Evolutionary conservation across 2,113 vertebrate genomes (phyloP).

Genomic region (Melanerpes aurifrons): DNA sequence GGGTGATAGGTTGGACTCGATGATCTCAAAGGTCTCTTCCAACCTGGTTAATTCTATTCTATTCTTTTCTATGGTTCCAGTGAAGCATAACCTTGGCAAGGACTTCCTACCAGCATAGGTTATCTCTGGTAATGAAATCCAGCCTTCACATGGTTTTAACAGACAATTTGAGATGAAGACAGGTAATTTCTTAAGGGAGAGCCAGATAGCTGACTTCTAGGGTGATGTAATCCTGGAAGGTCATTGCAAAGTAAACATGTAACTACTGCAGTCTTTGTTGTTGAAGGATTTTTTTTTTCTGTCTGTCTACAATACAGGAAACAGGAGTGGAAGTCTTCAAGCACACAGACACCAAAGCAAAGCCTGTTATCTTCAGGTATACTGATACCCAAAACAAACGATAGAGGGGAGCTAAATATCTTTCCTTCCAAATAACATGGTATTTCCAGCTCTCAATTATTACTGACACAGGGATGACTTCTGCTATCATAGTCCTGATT

Average conservation of each 20-base stretch:
- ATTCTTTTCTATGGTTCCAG: not conserved
- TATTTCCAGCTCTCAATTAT: not conserved
- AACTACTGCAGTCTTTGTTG: not conserved
- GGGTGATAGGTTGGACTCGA: too few relatives aligned
- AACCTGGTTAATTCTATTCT: too few relatives aligned
- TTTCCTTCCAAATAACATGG: not conserved
- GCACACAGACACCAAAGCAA: not conserved
- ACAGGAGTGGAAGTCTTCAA: not conserved
- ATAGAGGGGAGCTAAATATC: not conserved
- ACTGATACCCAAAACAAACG: not conserved
- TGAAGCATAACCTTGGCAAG: not conserved
- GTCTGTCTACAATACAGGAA: not conserved
- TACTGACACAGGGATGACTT: not conserved
- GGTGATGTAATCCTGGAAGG: not conserved
- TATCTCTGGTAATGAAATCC: slow-evolving; percentile 12
- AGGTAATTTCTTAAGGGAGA: not conserved
- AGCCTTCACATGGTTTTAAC: slow-evolving; percentile 37
- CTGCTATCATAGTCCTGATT: not conserved
- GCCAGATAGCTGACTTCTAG: not conserved
- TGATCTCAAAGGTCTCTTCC: too few relatives aligned
- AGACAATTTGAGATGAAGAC: slow-evolving; percentile 39
- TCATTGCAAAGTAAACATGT: not conserved
- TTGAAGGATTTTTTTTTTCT: not conserved
- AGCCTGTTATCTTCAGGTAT: not conserved
- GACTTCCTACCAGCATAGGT: not conserved